These are phyloP conservation scores for Merops nubicus DNA, from an alignment of 2,113 vertebrate genomes.

Conservation along the genomic window DNA sequence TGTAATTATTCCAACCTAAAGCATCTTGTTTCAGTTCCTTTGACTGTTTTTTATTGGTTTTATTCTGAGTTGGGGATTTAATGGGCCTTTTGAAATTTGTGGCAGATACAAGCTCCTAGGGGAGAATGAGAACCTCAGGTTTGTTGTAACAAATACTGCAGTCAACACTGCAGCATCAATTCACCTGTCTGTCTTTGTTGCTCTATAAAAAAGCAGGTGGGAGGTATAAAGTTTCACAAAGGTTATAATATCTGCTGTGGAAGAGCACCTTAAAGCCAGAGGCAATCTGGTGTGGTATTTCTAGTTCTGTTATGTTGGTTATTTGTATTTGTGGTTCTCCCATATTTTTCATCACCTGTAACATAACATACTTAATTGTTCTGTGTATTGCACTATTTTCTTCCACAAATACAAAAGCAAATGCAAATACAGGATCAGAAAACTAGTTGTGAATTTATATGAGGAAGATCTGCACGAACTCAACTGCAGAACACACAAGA, in stretches of 20 bases:
- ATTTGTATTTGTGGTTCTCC: background rate
- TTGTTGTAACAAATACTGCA: background rate
- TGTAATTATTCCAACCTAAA: background rate
- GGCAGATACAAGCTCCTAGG: background rate
- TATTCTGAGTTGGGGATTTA: background rate
- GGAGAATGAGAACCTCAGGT: background rate
- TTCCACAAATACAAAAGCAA: background rate
- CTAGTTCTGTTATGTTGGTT: background rate
- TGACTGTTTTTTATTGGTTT: background rate
- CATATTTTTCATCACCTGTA: background rate
- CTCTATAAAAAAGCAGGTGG: background rate
- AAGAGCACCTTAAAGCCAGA: background rate
- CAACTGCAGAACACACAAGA: fast-evolving
- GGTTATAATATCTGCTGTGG: background rate
- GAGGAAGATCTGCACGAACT: background rate
- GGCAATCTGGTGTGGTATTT: background rate
- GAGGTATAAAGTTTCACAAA: background rate
- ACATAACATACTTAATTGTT: background rate
- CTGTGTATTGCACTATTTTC: background rate
- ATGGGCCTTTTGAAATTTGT: background rate
- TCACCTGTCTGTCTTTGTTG: background rate
- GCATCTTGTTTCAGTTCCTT: background rate
- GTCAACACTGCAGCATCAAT: background rate
- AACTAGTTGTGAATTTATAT: background rate
- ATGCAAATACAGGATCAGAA: background rate